phyloP scores from a whole-genome alignment of 92 coral and sea anemone genomes.

The Paramuricea clavata region DNA sequence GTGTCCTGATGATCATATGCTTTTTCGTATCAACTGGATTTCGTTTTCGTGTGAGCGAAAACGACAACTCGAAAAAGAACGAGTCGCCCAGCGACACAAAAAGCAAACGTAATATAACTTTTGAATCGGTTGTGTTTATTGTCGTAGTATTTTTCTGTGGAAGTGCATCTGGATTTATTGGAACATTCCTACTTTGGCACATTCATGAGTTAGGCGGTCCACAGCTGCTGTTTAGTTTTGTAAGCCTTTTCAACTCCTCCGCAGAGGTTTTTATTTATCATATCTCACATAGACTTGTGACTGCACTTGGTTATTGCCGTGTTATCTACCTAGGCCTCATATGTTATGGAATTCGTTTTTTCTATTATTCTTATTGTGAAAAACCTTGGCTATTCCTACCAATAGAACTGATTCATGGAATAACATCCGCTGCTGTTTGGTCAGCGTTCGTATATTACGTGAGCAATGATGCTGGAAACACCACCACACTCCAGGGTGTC shows the following conservation, averaged over 20 bases:
- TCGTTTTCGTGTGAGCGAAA: conserved; percentile 71
- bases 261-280: conserved; percentile 88
- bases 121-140: conserved; percentile 86
- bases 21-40: conserved; percentile 88
- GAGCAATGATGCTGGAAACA: conserved; percentile 85
- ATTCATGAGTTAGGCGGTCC: conserved; percentile 92
- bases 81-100: conserved; percentile 75
- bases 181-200: conserved; percentile 97
- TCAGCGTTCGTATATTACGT: conserved; percentile 96
- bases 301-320: conserved; percentile 84
- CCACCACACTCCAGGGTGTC: conserved; percentile 92
- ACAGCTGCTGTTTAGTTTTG: conserved; percentile 88
- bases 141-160: conserved; percentile 96
- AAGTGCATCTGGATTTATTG: conserved; percentile 94
- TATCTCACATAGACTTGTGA: conserved; percentile 83
- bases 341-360: conserved; percentile 93
- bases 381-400: conserved; percentile 95
- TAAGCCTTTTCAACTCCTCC: conserved; percentile 82
- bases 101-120: conserved; percentile 70
- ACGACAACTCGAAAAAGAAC: conserved; percentile 25
- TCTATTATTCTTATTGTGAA: conserved; percentile 93
- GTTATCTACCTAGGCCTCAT: conserved; percentile 89
- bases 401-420: conserved; percentile 92
- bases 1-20: conserved; percentile 80
- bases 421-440: conserved; percentile 97